Evolutionary conservation across 92 coral and sea anemone species (phyloP).

Genomic region (Umimayanthus kanabou): DNA sequence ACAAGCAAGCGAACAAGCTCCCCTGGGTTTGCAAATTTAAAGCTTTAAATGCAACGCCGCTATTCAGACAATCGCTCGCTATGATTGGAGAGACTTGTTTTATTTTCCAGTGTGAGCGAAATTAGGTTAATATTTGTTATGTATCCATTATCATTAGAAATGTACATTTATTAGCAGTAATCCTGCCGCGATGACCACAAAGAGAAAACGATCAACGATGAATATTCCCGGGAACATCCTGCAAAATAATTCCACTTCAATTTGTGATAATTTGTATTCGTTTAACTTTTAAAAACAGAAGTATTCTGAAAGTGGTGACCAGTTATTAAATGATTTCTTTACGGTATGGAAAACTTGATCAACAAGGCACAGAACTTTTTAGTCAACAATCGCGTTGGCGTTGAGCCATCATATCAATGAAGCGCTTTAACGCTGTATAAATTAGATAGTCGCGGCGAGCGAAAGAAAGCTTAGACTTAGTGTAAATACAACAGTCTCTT

Average conservation of each 20-base stretch:
- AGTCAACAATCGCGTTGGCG: conserved; percentile 23
- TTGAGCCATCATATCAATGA: not conserved
- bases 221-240: conserved; percentile 4
- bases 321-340: not conserved
- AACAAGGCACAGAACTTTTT: not conserved
- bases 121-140: not conserved
- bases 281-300: not conserved
- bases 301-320: not conserved
- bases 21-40: conserved; percentile 40
- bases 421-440: conserved; percentile 21
- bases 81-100: not conserved
- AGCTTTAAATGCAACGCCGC: conserved; percentile 31
- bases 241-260: conserved; percentile 3
- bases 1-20: conserved; percentile 37
- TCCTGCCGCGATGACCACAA: conserved; percentile 41
- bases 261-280: not conserved
- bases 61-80: conserved; percentile 35
- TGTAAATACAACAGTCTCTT: conserved; percentile 59
- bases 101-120: not conserved
- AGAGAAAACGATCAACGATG: conserved; percentile 11
- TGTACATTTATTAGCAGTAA: conserved; percentile 40
- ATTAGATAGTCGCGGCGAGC: conserved; percentile 3
- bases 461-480: conserved; percentile 3
- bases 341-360: not conserved
- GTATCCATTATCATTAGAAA: conserved; percentile 28